Percentiles rank a stretch among this genome's conserved stretches.
phyloP scores from a whole-genome alignment of 2,113 vertebrate species.

The crab-eating macaque (Macaca fascicularis) region T2T-MFA8v1.1 NC_088387.1:119375501-119376000 shows the following conservation, averaged over 20 bases:
- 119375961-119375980: not conserved
- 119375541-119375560: not conserved
- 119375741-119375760: too few species aligned
- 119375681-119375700: not conserved
- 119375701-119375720: not conserved
- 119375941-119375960: too few species aligned
- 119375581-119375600: not conserved
- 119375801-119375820: not conserved
- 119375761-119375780: not conserved
- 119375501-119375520: not conserved
- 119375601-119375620: too few species aligned
- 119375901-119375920: too few species aligned
- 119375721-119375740: not conserved
- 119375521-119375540: too few species aligned
- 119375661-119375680: not conserved
- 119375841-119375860: too few species aligned
- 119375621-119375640: not conserved
- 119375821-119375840: too few species aligned
- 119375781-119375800: not conserved
- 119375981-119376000: not conserved
- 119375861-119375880: too few species aligned
- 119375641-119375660: not conserved
- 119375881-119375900: too few species aligned
- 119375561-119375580: too few species aligned
- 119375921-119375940: too few species aligned